Conservation (phyloP, 2,888 invertebrate genomes). For the Hypercompe scribonia region DNA sequence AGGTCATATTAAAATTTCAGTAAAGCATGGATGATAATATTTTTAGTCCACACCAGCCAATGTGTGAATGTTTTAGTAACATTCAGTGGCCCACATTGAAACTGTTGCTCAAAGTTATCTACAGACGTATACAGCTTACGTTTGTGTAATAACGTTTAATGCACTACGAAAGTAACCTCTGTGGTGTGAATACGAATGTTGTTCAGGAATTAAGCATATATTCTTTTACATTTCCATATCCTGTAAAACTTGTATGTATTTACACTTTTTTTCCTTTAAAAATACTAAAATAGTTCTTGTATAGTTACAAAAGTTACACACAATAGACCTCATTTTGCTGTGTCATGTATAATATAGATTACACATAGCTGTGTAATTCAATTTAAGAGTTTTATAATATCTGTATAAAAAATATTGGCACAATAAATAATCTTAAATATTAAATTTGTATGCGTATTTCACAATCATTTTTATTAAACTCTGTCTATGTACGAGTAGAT, state of each 20-base stretch:
- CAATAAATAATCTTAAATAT: too few species aligned
- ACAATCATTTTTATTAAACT: neutral
- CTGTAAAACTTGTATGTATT: neutral
- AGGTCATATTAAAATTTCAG: neutral
- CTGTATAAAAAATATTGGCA: too few species aligned
- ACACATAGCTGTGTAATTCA: too few species aligned
- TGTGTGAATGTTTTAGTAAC: conserved; percentile 32
- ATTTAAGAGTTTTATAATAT: too few species aligned
- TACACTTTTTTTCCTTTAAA: too few species aligned
- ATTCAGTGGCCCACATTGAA: conserved; percentile 43
- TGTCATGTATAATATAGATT: too few species aligned
- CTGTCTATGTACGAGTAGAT: too few species aligned
- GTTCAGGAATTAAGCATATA: neutral
- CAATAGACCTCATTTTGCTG: too few species aligned
- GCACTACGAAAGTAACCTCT: conserved; percentile 18
- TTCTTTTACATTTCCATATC: neutral
- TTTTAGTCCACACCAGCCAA: neutral
- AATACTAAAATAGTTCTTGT: too few species aligned
- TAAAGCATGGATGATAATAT: neutral
- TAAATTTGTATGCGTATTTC: neutral
- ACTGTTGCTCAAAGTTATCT: conserved; percentile 41
- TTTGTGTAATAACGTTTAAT: conserved; percentile 27
- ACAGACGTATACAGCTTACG: conserved; percentile 23
- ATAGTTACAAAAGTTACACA: too few species aligned
- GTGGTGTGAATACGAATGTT: neutral